Percentiles rank a stretch among this genome's conserved stretches.
Evolutionary conservation across 2,888 invertebrate species (phyloP).

Genomic region (Lasioglossum pauxillum): DNA sequence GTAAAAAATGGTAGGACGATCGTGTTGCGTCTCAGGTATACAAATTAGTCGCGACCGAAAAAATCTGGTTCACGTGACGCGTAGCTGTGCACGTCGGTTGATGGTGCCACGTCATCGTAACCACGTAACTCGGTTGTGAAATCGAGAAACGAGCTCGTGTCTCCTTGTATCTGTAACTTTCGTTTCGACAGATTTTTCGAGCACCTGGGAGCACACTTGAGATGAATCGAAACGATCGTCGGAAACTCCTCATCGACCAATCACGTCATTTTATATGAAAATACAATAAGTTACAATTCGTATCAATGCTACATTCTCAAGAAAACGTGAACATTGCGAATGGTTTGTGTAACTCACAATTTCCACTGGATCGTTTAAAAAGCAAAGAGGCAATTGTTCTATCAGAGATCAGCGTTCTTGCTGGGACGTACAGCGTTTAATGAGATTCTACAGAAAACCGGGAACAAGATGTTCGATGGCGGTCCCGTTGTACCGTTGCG

Average conservation of each 20-base stretch:
- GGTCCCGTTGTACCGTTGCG: not conserved
- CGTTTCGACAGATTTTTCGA: not conserved
- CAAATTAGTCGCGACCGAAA: constrained; percentile 9
- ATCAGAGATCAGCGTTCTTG: not conserved
- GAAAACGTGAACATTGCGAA: not conserved
- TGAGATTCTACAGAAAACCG: not conserved
- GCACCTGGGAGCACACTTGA: not conserved
- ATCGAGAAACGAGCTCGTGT: not conserved
- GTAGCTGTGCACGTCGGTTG: not conserved
- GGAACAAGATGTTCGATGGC: not conserved
- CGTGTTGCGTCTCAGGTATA: not conserved
- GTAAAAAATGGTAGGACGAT: not conserved
- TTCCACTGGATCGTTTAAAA: not conserved
- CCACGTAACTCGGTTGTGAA: not conserved
- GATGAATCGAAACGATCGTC: not conserved
- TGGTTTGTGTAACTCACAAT: not conserved
- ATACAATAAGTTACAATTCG: not conserved
- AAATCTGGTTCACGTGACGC: not conserved
- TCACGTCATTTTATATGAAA: not conserved
- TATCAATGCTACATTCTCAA: not conserved
- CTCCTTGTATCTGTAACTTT: not conserved
- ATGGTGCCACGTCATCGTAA: not conserved
- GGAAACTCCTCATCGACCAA: not conserved
- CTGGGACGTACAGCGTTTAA: not conserved
- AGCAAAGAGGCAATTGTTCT: not conserved